phyloP scores from a whole-genome alignment of 1,140 invertebrate species.

The Drosophila tropicalis region DNA sequence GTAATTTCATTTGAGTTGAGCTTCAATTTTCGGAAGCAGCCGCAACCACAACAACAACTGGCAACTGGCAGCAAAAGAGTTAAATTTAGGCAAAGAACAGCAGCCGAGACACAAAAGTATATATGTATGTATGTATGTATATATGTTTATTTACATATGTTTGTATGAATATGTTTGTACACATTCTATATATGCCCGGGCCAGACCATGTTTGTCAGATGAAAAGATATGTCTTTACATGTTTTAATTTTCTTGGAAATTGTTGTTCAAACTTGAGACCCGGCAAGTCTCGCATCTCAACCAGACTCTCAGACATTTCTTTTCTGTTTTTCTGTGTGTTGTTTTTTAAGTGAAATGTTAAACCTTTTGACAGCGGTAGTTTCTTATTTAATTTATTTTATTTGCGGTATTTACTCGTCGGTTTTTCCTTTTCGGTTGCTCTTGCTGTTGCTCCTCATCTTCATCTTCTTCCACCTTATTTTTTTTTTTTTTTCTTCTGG shows the following conservation, averaged over 20 bases:
- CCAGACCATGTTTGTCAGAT: constrained; percentile 75
- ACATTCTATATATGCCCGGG: constrained; percentile 46
- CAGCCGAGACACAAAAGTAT: constrained; percentile 23
- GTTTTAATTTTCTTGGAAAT: constrained; percentile 82
- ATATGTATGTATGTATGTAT: constrained; percentile 42
- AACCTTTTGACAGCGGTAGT: constrained; percentile 81
- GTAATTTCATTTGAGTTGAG: constrained; percentile 73
- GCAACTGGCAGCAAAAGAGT: constrained; percentile 25
- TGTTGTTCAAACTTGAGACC: constrained; percentile 69
- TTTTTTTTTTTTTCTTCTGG: constrained; percentile 3
- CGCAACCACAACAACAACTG: constrained; percentile 2
- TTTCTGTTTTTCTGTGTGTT: constrained; percentile 7
- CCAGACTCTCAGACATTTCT: constrained; percentile 11
- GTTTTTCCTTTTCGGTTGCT: constrained; percentile 25
- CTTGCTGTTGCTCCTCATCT: background rate
- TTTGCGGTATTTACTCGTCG: constrained; percentile 75
- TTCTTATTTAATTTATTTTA: constrained; percentile 82
- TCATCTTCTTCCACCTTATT: constrained; percentile 13
- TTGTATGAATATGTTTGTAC: constrained; percentile 41
- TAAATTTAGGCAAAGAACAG: constrained; percentile 46
- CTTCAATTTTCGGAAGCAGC: constrained; percentile 57
- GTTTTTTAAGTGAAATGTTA: constrained; percentile 79
- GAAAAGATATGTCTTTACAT: constrained; percentile 81
- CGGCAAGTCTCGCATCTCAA: constrained; percentile 28
- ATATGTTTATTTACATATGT: constrained; percentile 1